Base-by-base conservation (phyloP, 2,888 invertebrate genomes). In the Ornithoptera alexandrae region DNA sequence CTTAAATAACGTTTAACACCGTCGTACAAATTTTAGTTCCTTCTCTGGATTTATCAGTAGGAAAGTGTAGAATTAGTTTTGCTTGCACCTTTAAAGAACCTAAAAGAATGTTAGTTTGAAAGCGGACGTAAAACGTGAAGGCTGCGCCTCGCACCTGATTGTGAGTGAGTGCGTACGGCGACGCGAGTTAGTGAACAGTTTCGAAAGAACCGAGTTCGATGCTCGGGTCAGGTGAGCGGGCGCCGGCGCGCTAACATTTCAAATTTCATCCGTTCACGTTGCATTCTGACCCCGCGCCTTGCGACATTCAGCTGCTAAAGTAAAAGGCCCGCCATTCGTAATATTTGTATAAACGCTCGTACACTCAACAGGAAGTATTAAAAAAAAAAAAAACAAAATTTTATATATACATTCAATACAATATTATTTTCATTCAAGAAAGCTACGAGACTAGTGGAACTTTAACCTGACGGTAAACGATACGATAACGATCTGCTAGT, bases 261-360 rank as follows among this genome's bases (percentile, higher is more conserved):
- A 69, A 67, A 74, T 81, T 80, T 81, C 79, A 80, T 81, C 78
- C 81, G 79, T 78, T 84, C 80, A 76, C 78, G 78, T 77, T 61
- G 76, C 76, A 76, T 76, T 77, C 72, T 78, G 84, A 86, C 86
- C 87, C 87, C 85, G 84, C 82, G 74, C 77, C 74, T 74, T 76
- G 73, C 74, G 81, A 81, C 78, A 82, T 77, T n/a, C 62, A 74
- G 80, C 79, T 80, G 75, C 79, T 75, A 78, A 80, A 84, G 84
- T 84, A 85, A 85, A 82, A 84, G 86, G 84, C 79, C 77, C 30
- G 72, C 75, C 79, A 81, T 69, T 30, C 67, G 65, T 69, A 65
- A n/a, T 46, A 67, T 65, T 69, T 53, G 56, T 50, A 56, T 53
- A 42, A 15, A 7, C 18, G 58, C 24, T 60, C 5, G 10, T 46